Evolutionary conservation across 1,140 invertebrate genomes (phyloP).

Genomic region (Mercenaria mercenaria): DNA sequence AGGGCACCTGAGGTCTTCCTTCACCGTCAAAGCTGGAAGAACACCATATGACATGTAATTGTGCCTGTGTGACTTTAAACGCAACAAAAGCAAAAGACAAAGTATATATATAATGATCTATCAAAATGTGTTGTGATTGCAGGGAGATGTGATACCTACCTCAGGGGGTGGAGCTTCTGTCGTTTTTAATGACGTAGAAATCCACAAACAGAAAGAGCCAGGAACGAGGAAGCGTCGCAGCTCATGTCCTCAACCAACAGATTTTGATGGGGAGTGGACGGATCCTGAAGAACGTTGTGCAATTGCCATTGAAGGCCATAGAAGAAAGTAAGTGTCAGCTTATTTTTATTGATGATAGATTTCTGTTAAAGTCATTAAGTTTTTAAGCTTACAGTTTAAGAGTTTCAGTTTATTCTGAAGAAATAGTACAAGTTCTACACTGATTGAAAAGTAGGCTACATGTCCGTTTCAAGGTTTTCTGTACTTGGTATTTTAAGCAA

Average conservation of each 20-base stretch:
- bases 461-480: too few relatives aligned
- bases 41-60: too few relatives aligned
- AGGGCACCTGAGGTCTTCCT: too few relatives aligned
- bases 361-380: neutral
- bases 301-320: conserved; percentile 81
- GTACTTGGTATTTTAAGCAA: too few relatives aligned
- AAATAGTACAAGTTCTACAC: too few relatives aligned
- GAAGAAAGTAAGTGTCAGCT: conserved; percentile 56
- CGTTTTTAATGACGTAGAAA: conserved; percentile 98
- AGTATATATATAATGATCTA: too few relatives aligned
- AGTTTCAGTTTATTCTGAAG: neutral
- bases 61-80: too few relatives aligned
- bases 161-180: conserved; percentile 97
- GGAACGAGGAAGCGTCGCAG: conserved; percentile 77
- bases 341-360: neutral
- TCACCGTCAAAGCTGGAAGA: too few relatives aligned
- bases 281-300: conserved; percentile 81
- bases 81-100: too few relatives aligned
- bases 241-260: conserved; percentile 64
- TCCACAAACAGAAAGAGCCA: conserved; percentile 94
- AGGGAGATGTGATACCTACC: conserved; percentile 96
- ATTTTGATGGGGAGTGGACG: conserved; percentile 83
- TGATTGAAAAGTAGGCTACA: too few relatives aligned
- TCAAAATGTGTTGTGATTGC: conserved; percentile 6
- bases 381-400: neutral